Base-by-base conservation (phyloP, 2,113 vertebrate species). In the Coreoperca whiteheadi region DNA sequence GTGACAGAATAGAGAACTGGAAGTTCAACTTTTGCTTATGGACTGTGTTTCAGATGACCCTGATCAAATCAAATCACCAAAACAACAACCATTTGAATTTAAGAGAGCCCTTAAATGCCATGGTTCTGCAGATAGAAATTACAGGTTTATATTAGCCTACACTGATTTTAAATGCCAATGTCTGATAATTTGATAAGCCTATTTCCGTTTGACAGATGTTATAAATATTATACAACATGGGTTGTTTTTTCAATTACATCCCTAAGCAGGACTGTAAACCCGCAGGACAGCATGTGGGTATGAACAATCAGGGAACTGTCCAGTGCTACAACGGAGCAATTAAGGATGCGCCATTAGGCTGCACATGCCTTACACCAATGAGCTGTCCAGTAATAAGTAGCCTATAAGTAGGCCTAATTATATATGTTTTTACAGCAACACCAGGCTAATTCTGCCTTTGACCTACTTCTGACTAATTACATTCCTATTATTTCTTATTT, bases 291-390 rank as follows among this genome's bases (percentile, higher is more conserved):
- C 6, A 70, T 41, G 54, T 71, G 68, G 60, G 30, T 88, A 86
- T 8, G 37, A 82, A 67, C 79, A 86, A 80, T 77, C 63, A 66
- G 57, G 93, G 91, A 94, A 92, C 94, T 95, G 94, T 95, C 93
- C 94, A 92, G 94, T 94, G 87, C 93, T 95, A 92, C 91, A 92
- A 81, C 73, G 66, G 76, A 57, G 80, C 88, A 86, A 91, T 93
- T 57, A 89, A 88, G 69, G 78, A 87, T 92, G 86, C 66, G 57
- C 88, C 77, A 79, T 28, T 76, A 54, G 59, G 32, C 69, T 74
- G 66, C 53, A 28, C 53, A 68, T 59, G 85, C 67, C 54, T 59
- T 63, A 77, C 60, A 79, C 56, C 32, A 16, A 63, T 67, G 37
- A 75, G 16, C 53, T 60, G 32, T 18, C 23, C 50, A 20, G 41